Evolutionary conservation across 1,140 invertebrate species (phyloP).

Genomic region (Bactericera cockerelli): DNA sequence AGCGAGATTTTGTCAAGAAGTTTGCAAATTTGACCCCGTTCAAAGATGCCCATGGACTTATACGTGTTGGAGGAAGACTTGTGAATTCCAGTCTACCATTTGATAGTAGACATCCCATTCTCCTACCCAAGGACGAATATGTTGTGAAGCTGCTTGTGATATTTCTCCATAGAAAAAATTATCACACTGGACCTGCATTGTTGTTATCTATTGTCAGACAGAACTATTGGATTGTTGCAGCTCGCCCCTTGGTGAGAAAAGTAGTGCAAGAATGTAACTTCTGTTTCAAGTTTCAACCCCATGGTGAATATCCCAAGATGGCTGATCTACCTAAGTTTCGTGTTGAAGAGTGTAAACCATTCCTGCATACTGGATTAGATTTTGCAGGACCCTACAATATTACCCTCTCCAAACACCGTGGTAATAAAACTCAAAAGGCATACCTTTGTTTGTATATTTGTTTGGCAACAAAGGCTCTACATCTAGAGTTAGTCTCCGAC

Average conservation of each 20-base stretch:
- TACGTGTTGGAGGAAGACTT: not conserved
- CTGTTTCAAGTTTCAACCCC: not conserved
- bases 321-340: conserved; percentile 19
- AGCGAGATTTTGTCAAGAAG: not conserved
- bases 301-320: conserved; percentile 19
- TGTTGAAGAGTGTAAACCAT: conserved; percentile 14
- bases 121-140: conserved; percentile 4
- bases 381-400: conserved; percentile 21
- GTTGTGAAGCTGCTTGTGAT: not conserved
- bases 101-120: not conserved
- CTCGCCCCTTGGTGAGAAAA: conserved; percentile 17
- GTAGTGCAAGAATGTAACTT: conserved; percentile 22
- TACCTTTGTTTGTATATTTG: conserved; percentile 27
- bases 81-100: not conserved
- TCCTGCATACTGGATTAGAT: conserved; percentile 20
- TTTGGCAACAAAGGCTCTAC: conserved; percentile 22
- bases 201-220: conserved; percentile 22
- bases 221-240: conserved; percentile 26
- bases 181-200: conserved; percentile 25
- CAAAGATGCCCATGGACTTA: not conserved
- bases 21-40: not conserved
- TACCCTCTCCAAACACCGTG: conserved; percentile 15
- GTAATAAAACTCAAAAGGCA: conserved; percentile 19
- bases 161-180: conserved; percentile 19
- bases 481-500: conserved; percentile 24